These are phyloP conservation scores for Macaria notata DNA, from an alignment of 2,888 invertebrate genomes.

Conservation along the genomic window DNA sequence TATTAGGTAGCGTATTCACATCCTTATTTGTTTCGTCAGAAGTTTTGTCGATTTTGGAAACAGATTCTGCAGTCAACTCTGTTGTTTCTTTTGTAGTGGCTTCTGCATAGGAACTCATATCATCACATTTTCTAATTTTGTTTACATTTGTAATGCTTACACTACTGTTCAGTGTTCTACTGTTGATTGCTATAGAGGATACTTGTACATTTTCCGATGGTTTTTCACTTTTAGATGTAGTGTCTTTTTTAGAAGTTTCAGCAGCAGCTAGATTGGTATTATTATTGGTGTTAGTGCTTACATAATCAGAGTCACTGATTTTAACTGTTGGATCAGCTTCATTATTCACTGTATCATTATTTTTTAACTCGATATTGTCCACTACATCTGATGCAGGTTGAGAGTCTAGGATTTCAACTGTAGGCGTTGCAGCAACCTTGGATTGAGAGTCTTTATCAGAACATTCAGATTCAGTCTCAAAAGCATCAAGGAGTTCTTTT, in stretches of 20 bases:
- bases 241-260: no score
- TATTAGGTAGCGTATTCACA: conserved; percentile 11
- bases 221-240: no score
- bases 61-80: conserved; percentile 6
- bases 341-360: conserved; percentile 28
- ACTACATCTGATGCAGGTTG: neutral
- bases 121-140: no score
- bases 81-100: neutral
- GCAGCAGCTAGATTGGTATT: no score
- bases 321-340: conserved; percentile 24
- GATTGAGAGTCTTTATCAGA: conserved; percentile 49
- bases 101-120: neutral
- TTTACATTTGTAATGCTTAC: no score
- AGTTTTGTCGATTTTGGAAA: conserved; percentile 3
- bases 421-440: conserved; percentile 48
- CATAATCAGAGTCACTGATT: conserved; percentile 20
- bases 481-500: conserved; percentile 62
- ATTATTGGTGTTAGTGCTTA: neutral
- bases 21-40: conserved; percentile 9
- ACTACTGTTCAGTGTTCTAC: no score
- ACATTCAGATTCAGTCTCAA: conserved; percentile 56
- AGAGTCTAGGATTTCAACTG: conserved; percentile 13
- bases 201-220: no score
- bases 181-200: no score
- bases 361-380: conserved; percentile 1